Evolutionary conservation across 1,140 invertebrate genomes (phyloP).

Genomic region (Drosophila setifemur): DNA sequence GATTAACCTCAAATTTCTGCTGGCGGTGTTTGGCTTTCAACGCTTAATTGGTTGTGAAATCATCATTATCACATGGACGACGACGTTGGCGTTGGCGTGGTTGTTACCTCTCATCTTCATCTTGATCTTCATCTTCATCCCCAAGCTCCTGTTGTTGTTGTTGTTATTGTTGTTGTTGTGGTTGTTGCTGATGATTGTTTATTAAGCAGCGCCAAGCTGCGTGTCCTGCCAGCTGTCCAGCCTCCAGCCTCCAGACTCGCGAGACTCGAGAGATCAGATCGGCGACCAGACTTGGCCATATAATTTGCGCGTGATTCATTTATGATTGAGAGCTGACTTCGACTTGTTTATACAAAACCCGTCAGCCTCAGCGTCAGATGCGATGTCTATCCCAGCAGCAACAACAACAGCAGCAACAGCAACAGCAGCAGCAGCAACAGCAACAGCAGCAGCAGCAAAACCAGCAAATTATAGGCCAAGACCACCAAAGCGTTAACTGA

Average conservation of each 20-base stretch:
- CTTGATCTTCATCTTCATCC: slow-evolving; percentile 46
- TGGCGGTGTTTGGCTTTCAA: slow-evolving; percentile 81
- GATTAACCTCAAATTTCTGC: slow-evolving; percentile 79
- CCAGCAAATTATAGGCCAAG: slow-evolving; percentile 76
- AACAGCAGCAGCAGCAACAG: not conserved
- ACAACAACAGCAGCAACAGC: not conserved
- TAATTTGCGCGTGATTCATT: slow-evolving; percentile 80
- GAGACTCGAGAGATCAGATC: slow-evolving; percentile 1
- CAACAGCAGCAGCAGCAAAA: slow-evolving; percentile 26
- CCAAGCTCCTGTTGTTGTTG: not conserved
- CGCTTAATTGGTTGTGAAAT: slow-evolving; percentile 81
- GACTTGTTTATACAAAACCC: slow-evolving; percentile 74
- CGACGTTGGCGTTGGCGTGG: slow-evolving; percentile 58
- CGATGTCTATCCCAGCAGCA: slow-evolving; percentile 19
- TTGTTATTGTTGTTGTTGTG: slow-evolving; percentile 22
- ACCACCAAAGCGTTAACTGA: slow-evolving; percentile 81
- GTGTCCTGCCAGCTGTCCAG: slow-evolving; percentile 53
- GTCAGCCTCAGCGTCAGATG: slow-evolving; percentile 47
- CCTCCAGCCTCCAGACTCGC: not conserved
- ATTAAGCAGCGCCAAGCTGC: slow-evolving; percentile 75
- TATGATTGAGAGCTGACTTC: slow-evolving; percentile 70
- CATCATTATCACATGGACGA: slow-evolving; percentile 78
- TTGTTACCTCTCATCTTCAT: slow-evolving; percentile 24
- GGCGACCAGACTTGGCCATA: slow-evolving; percentile 50
- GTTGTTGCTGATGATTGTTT: slow-evolving; percentile 74